A percentile compares a stretch with the other conserved stretches of the same genome.
Evolutionary conservation across 2,113 vertebrate genomes (phyloP).

Genomic region (Antechinus flavipes): DNA sequence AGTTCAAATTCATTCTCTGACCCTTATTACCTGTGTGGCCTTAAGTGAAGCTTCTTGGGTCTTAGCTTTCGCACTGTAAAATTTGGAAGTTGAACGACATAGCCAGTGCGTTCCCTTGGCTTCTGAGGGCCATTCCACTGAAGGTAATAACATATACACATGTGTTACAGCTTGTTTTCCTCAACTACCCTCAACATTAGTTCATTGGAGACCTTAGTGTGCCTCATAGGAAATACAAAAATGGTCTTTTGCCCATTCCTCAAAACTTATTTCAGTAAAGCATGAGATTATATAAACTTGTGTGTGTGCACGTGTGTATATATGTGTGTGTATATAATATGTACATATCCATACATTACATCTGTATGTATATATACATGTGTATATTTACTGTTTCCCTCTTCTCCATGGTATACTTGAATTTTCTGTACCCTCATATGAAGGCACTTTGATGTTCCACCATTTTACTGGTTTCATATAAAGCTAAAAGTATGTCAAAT

Average conservation of each 20-base stretch:
- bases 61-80: not conserved
- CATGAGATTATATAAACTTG: not conserved
- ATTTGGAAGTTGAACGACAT: not conserved
- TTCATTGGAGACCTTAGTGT: not conserved
- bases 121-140: not conserved
- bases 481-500: not conserved
- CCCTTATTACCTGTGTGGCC: not conserved
- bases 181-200: not conserved
- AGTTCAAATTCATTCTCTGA: not conserved
- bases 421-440: not conserved
- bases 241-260: not conserved
- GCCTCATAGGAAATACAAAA: not conserved
- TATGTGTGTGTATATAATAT: no score
- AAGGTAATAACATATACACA: not conserved
- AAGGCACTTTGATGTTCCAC: not conserved
- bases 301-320: no score
- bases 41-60: not conserved
- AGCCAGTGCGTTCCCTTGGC: not conserved
- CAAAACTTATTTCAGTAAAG: not conserved
- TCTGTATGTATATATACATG: no score
- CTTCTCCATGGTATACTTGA: not conserved
- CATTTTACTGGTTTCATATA: conserved; percentile 1
- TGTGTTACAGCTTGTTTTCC: not conserved
- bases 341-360: no score
- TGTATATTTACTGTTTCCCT: not conserved